These are phyloP conservation scores for Corydoras maculifer DNA, from an alignment of 2,113 vertebrate species.

Conservation along the genomic window DNA sequence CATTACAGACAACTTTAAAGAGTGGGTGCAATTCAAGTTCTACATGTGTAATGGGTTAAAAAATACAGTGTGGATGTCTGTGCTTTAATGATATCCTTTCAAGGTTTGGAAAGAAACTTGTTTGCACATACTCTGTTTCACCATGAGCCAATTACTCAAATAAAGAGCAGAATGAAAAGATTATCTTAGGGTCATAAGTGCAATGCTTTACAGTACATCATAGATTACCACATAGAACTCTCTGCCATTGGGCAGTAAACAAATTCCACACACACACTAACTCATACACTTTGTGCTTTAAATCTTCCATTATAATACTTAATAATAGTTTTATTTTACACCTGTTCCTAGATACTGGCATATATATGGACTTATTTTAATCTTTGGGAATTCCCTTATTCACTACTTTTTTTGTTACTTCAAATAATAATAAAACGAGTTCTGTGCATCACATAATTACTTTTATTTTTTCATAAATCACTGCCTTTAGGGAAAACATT, in stretches of 20 bases:
- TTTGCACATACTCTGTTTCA: neutral
- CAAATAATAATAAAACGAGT: too few species aligned
- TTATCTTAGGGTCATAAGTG: too few species aligned
- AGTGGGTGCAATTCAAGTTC: constrained; percentile 46
- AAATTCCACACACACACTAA: constrained; percentile 10
- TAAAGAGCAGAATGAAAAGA: too few species aligned
- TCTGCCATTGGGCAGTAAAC: constrained; percentile 1
- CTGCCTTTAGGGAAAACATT: too few species aligned
- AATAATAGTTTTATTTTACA: constrained; percentile 6
- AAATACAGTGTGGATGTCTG: neutral
- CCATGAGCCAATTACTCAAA: too few species aligned
- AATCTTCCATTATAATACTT: constrained; percentile 10
- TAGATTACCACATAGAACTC: too few species aligned
- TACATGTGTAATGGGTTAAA: too few species aligned
- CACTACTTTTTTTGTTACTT: neutral
- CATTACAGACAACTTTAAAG: constrained; percentile 46
- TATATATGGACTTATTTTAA: too few species aligned
- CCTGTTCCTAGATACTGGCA: neutral
- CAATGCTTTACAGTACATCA: too few species aligned
- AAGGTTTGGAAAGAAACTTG: neutral
- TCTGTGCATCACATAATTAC: too few species aligned
- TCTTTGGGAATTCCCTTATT: too few species aligned
- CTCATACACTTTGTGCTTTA: constrained; percentile 39
- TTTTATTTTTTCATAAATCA: too few species aligned
- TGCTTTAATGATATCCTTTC: constrained; percentile 1